Percentiles rank a stretch among this genome's conserved stretches.
phyloP scores from a whole-genome alignment of 2,113 vertebrate species.

The Zeus faber region DNA sequence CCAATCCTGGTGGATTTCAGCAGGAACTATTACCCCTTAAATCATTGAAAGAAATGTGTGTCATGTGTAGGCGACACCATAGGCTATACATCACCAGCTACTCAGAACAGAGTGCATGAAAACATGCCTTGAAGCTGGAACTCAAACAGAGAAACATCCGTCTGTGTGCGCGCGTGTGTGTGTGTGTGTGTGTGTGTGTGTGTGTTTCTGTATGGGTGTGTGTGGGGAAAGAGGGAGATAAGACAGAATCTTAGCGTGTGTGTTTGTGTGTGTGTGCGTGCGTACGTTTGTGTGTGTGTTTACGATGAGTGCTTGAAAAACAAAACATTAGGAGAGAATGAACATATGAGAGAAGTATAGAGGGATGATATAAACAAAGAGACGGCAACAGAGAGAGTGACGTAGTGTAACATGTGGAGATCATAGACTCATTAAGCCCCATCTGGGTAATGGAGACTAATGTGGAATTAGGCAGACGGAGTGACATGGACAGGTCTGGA shows the following conservation, averaged over 20 bases:
- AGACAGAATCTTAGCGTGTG: no score
- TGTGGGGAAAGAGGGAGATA: no score
- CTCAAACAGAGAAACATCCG: slow-evolving; percentile 4
- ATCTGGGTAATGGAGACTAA: slow-evolving; percentile 49
- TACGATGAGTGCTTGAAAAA: no score
- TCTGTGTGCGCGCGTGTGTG: not conserved
- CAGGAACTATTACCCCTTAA: slow-evolving; percentile 42
- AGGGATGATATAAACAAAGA: not conserved
- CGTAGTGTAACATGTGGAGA: slow-evolving; percentile 33
- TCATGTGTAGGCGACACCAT: slow-evolving; percentile 25
- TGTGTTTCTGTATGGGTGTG: not conserved
- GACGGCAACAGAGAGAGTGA: not conserved
- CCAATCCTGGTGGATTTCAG: slow-evolving; percentile 36
- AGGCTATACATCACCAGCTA: no score
- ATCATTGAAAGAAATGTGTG: slow-evolving; percentile 43
- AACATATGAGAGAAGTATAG: not conserved
- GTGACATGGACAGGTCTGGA: slow-evolving; percentile 41
- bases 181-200: not conserved
- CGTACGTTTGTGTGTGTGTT: no score
- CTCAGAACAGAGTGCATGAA: slow-evolving; percentile 11
- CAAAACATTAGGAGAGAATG: no score
- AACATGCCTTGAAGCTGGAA: slow-evolving; percentile 3
- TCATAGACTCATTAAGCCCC: slow-evolving; percentile 42
- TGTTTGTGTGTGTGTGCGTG: no score
- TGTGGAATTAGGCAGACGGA: slow-evolving; percentile 40